Conservation (phyloP, 2,888 invertebrate species). For the Apodemia mormo region DNA sequence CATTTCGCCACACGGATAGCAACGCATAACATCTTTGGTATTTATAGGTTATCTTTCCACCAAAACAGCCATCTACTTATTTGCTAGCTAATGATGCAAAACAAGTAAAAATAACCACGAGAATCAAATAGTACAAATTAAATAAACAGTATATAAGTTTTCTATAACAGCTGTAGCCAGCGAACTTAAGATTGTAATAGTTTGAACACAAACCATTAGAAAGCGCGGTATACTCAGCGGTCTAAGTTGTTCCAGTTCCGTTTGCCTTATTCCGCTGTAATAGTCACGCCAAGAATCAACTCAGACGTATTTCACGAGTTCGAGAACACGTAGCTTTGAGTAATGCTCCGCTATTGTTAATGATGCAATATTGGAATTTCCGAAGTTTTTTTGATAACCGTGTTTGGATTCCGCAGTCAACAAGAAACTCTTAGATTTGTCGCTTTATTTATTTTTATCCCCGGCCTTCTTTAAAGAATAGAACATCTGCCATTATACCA, state of each 20-base stretch:
- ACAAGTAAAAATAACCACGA: no score
- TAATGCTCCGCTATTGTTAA: neutral
- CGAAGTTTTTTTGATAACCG: neutral
- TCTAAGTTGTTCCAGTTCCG: conserved; percentile 28
- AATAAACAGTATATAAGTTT: neutral
- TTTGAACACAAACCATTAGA: conserved; percentile 13
- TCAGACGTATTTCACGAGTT: conserved; percentile 18
- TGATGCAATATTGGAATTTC: neutral
- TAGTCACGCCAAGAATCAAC: conserved; percentile 25
- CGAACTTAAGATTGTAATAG: conserved; percentile 7
- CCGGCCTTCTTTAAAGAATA: no score
- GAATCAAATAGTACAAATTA: neutral
- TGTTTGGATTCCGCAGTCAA: no score
- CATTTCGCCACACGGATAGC: no score
- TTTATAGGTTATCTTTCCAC: no score
- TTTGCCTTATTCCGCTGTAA: conserved; percentile 31
- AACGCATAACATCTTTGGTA: no score
- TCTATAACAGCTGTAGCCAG: neutral
- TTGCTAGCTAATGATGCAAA: no score
- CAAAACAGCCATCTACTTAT: no score
- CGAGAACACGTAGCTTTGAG: neutral
- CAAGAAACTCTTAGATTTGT: no score
- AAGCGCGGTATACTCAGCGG: conserved; percentile 6
- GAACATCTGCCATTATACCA: no score
- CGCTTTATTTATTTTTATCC: no score